Evolutionary conservation across 2,797 vertebrate genomes (phyloP).

Genomic region (Darevskia mixta): DNA sequence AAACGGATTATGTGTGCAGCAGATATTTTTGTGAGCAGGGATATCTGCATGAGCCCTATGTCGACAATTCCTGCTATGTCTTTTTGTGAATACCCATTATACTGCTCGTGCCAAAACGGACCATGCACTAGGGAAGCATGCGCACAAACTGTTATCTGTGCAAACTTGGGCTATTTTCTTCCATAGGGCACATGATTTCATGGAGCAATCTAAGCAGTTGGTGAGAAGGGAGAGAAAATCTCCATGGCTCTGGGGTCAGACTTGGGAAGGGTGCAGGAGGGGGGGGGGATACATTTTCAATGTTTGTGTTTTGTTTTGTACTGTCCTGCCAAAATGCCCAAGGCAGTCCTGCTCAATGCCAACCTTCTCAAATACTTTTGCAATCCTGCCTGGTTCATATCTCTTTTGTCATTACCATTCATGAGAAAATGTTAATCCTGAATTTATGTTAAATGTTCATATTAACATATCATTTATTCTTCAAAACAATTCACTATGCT

Average conservation of each 20-base stretch:
- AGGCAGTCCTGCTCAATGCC: background rate
- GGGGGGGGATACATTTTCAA: background rate
- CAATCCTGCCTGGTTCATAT: background rate
- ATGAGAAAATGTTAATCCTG: background rate
- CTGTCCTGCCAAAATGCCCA: conserved; percentile 3
- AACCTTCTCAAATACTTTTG: background rate
- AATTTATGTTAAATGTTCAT: background rate
- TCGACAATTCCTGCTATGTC: background rate
- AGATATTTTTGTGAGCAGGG: background rate
- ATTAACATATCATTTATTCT: background rate
- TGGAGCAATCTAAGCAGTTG: background rate
- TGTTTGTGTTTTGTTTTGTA: background rate
- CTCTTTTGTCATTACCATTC: background rate
- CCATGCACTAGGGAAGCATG: background rate
- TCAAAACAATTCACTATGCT: background rate
- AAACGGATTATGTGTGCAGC: background rate
- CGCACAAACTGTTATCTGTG: background rate
- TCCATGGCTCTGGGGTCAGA: background rate
- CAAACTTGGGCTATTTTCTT: too few species aligned
- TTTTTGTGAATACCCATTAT: background rate
- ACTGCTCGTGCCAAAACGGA: background rate
- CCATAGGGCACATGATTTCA: background rate
- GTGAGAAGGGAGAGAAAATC: background rate
- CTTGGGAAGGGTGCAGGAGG: background rate
- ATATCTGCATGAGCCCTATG: background rate